Percentiles rank a stretch among this genome's conserved stretches.
Conservation (phyloP, 2,797 vertebrate species). For the Tolypeutes matacus region DNA sequence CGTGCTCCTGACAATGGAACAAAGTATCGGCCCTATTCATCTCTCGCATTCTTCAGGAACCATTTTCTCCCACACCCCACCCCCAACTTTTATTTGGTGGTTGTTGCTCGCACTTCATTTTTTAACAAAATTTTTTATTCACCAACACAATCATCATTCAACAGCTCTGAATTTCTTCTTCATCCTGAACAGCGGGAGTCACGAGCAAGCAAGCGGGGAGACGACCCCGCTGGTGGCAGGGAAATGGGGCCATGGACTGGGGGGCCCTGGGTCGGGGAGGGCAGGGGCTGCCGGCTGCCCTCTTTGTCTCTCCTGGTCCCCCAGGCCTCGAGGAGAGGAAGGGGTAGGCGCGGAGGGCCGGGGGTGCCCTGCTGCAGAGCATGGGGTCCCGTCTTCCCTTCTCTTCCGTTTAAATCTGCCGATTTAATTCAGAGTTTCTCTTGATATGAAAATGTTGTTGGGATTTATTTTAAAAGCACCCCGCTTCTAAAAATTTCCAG, state of each 20-base stretch:
- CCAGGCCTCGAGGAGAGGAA: neutral
- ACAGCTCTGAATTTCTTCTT: conserved; percentile 92
- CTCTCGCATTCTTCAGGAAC: conserved; percentile 93
- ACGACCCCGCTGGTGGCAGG: conserved; percentile 83
- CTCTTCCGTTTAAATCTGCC: neutral
- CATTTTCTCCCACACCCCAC: conserved; percentile 79
- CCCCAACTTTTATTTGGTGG: conserved; percentile 88
- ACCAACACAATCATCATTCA: conserved; percentile 92
- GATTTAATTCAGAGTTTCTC: neutral
- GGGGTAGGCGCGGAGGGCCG: neutral
- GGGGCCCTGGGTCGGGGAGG: conserved; percentile 80
- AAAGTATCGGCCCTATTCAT: conserved; percentile 98
- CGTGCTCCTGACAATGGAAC: conserved; percentile 98
- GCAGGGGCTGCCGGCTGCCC: neutral
- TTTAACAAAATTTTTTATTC: conserved; percentile 84
- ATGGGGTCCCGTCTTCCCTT: fast-evolving
- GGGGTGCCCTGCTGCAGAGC: too few species aligned
- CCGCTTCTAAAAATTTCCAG: neutral
- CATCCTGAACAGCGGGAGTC: conserved; percentile 91
- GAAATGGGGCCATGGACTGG: conserved; percentile 80
- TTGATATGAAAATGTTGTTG: conserved; percentile 5
- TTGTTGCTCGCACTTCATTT: conserved; percentile 92
- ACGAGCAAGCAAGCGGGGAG: conserved; percentile 89
- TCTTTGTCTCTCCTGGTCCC: conserved; percentile 68
- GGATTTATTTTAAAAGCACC: neutral